phyloP scores from a whole-genome alignment of 2,797 vertebrate species.

The Nannoperca obscura region DNA sequence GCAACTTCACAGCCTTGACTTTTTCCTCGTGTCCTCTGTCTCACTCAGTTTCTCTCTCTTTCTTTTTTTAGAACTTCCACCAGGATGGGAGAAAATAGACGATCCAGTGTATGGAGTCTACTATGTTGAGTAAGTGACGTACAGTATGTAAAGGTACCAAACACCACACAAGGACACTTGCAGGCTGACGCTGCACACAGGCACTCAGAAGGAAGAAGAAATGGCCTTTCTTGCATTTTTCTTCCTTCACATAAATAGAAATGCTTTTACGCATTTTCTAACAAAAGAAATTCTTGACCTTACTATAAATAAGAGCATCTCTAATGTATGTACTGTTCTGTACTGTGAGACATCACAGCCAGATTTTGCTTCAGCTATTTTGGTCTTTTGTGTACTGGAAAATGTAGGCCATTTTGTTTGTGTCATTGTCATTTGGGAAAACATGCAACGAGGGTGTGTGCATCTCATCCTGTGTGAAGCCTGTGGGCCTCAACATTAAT shows the following conservation, averaged over 20 bases:
- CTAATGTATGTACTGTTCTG: conserved; percentile 3
- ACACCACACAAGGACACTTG: neutral
- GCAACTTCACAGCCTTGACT: conserved; percentile 22
- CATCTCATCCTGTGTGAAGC: conserved; percentile 44
- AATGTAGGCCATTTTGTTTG: conserved; percentile 74
- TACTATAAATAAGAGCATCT: conserved; percentile 34
- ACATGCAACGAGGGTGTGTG: conserved; percentile 7
- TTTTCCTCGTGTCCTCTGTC: conserved; percentile 21
- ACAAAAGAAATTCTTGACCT: conserved; percentile 27
- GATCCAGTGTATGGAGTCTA: conserved; percentile 99
- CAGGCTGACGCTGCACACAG: conserved; percentile 6
- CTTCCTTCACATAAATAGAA: conserved; percentile 8
- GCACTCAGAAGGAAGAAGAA: conserved; percentile 2
- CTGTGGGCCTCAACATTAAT: conserved; percentile 60
- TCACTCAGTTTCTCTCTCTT: conserved; percentile 35
- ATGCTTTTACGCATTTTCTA: conserved; percentile 5
- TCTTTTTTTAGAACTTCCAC: conserved; percentile 90
- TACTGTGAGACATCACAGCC: conserved; percentile 15
- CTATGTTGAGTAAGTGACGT: conserved; percentile 98
- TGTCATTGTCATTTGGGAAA: conserved; percentile 53
- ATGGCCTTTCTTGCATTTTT: neutral
- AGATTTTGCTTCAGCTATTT: conserved; percentile 48
- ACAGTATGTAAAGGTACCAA: conserved; percentile 1
- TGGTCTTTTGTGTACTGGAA: conserved; percentile 29
- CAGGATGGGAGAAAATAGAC: conserved; percentile 99